A percentile compares a stretch with the other conserved stretches of the same genome.
Conservation (phyloP, 2,113 vertebrate species). For the Ptyas mucosa region DNA sequence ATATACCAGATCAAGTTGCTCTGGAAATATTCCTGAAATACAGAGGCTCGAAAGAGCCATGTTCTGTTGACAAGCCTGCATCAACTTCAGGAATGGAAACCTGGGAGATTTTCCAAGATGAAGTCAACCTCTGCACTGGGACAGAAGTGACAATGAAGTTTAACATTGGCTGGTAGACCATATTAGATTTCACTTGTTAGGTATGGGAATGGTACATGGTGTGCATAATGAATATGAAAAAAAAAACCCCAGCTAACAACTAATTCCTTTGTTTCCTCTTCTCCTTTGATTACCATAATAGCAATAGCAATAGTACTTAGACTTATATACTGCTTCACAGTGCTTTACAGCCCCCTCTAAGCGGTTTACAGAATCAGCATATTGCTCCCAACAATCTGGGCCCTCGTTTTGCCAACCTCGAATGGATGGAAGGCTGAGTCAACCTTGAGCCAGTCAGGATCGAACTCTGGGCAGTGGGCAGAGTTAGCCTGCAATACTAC, state of each 20-base stretch:
- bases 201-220: background rate
- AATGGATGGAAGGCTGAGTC: no score
- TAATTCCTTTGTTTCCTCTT: background rate
- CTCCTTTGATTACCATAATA: background rate
- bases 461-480: no score
- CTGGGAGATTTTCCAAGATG: background rate
- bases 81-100: background rate
- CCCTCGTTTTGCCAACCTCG: no score
- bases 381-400: no score
- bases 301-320: no score
- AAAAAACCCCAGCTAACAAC: rapidly evolving
- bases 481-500: no score
- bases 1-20: background rate
- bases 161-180: background rate
- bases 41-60: slow-evolving; percentile 17
- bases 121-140: background rate
- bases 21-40: background rate
- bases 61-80: background rate
- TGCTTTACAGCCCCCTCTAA: no score
- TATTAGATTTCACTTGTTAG: background rate
- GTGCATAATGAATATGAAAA: background rate
- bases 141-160: background rate
- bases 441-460: no score
- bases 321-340: no score
- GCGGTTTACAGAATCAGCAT: no score